phyloP scores from a whole-genome alignment of 2,888 invertebrate genomes.

The Trichacis sp. region DNA sequence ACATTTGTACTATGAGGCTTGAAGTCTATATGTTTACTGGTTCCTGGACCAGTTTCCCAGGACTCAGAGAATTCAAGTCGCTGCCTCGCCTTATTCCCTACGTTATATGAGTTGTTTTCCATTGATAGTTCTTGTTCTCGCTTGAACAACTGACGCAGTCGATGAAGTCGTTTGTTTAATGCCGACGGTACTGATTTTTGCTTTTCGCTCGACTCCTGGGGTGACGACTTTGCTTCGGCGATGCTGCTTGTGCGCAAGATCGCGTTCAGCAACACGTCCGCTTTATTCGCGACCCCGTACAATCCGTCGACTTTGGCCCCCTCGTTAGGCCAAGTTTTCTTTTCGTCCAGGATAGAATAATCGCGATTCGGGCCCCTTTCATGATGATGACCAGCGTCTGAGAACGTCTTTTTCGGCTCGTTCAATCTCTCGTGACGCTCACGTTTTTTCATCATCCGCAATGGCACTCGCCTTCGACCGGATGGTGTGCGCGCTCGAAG shows the following conservation, averaged over 20 bases:
- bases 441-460: conserved; percentile 38
- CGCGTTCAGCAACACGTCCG: conserved; percentile 72
- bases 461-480: conserved; percentile 44
- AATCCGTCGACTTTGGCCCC: conserved; percentile 27
- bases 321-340: background rate
- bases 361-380: background rate
- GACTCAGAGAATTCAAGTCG: conserved; percentile 51
- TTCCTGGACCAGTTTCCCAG: conserved; percentile 26
- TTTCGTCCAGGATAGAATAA: too few relatives aligned
- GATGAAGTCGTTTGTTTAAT: conserved; percentile 59
- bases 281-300: conserved; percentile 63
- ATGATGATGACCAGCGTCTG: background rate
- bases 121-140: conserved; percentile 41
- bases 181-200: conserved; percentile 54
- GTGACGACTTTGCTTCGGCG: conserved; percentile 48
- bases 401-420: background rate
- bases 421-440: conserved; percentile 13
- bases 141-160: conserved; percentile 60
- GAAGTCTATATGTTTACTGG: conserved; percentile 46
- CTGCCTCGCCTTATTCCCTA: conserved; percentile 43
- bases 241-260: conserved; percentile 68
- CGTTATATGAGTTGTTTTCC: background rate
- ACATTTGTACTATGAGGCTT: conserved; percentile 57
- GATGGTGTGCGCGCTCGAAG: conserved; percentile 61
- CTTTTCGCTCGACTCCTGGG: conserved; percentile 41